Percentiles rank a stretch among this genome's conserved stretches.
phyloP scores from a whole-genome alignment of 2,113 vertebrate genomes.

The Tylochromis polylepis region DNA sequence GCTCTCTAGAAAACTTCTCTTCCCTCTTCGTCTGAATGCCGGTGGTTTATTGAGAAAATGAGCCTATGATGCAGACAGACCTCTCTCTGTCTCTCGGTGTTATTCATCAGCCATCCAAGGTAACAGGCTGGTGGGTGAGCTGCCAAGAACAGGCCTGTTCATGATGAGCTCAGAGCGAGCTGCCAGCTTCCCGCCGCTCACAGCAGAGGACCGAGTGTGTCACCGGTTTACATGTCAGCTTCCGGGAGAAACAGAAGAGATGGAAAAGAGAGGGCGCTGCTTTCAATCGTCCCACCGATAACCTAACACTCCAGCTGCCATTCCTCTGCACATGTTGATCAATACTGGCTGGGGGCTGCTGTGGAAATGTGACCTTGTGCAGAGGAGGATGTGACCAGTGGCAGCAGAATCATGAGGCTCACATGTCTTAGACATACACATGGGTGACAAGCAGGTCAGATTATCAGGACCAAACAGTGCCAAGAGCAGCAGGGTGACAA shows the following conservation, averaged over 20 bases:
- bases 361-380: conserved; percentile 15
- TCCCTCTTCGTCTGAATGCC: not conserved
- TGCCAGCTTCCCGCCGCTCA: conserved; percentile 1
- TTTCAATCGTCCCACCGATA: conserved; percentile 15
- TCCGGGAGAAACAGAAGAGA: not conserved
- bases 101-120: not conserved
- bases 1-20: not conserved
- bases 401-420: not conserved
- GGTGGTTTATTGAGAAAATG: not conserved
- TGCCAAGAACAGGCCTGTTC: conserved; percentile 15
- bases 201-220: not conserved
- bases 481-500: not conserved
- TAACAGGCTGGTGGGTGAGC: conserved; percentile 25
- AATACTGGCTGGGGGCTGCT: not conserved
- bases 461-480: not conserved
- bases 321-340: conserved; percentile 3
- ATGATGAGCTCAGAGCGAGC: not conserved
- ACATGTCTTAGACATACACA: not conserved
- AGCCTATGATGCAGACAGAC: not conserved
- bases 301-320: not conserved
- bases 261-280: not conserved
- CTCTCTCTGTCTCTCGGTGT: not conserved
- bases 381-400: not conserved
- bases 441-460: not conserved
- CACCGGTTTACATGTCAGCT: conserved; percentile 19